Conservation (phyloP, 2,113 vertebrate species). For the Rhadina sibilatrix region DNA sequence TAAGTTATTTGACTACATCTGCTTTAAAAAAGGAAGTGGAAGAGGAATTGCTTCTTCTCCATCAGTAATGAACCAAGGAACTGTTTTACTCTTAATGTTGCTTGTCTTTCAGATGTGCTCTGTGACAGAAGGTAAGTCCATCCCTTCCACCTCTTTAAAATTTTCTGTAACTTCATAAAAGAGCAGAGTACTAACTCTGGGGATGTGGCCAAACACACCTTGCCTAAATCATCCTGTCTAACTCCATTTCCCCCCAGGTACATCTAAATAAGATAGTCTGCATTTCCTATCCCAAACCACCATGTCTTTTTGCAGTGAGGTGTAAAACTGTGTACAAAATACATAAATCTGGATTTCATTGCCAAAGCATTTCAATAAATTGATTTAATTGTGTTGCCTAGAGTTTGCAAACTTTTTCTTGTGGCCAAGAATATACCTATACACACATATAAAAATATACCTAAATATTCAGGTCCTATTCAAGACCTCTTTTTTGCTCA, state of each 20-base stretch:
- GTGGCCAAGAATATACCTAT: not conserved
- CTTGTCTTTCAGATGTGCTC: not conserved
- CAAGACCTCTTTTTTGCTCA: not conserved
- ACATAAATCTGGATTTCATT: not conserved
- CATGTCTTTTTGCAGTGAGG: not conserved
- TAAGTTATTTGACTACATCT: not conserved
- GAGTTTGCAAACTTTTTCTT: not conserved
- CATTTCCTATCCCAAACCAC: not conserved
- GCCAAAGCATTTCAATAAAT: not conserved
- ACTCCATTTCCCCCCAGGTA: not conserved
- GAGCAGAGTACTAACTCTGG: not conserved
- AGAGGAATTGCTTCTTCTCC: not conserved
- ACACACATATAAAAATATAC: not conserved
- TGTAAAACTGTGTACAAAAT: not conserved
- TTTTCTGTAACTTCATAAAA: not conserved
- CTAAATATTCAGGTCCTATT: not conserved
- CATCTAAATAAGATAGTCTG: not conserved
- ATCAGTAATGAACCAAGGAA: not conserved
- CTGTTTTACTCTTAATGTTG: not conserved
- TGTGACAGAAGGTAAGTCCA: not conserved
- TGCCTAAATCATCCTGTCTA: not conserved
- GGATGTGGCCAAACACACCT: not conserved
- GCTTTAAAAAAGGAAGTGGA: not conserved
- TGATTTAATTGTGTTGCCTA: not conserved
- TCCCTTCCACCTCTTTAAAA: not conserved